These are phyloP conservation scores for Nasonia longicornis DNA, from an alignment of 1,140 invertebrate species.

Conservation along the genomic window DNA sequence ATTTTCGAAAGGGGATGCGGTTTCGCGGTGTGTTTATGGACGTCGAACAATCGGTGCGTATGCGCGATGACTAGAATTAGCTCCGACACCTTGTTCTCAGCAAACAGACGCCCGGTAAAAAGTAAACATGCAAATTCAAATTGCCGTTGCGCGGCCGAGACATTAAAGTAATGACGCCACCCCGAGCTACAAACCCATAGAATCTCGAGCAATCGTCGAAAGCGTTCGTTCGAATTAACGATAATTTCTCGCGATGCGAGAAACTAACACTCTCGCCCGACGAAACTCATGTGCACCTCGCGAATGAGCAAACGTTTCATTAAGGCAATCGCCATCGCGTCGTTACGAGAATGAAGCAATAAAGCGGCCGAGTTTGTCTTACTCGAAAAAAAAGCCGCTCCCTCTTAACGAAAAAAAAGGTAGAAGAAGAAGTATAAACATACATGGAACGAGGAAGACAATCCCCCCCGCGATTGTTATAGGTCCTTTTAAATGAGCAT, in stretches of 20 bases:
- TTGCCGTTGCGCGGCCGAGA: no score
- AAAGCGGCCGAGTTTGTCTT: conserved; percentile 22
- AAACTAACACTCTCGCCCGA: no score
- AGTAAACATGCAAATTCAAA: no score
- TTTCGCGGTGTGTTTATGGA: neutral
- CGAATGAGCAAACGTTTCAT: conserved; percentile 10
- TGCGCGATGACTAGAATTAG: no score
- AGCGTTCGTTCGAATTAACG: no score
- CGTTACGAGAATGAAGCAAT: conserved; percentile 28
- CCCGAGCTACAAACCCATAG: no score
- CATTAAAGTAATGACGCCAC: no score
- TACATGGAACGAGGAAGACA: conserved; percentile 18
- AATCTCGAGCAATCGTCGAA: no score
- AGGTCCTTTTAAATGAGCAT: conserved; percentile 38
- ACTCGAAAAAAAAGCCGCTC: neutral
- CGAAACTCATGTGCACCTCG: no score
- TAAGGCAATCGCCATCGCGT: neutral
- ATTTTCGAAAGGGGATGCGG: neutral
- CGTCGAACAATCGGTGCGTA: neutral
- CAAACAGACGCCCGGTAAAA: no score
- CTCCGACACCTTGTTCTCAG: no score
- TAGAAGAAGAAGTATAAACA: neutral
- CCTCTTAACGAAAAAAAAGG: neutral
- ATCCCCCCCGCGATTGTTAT: conserved; percentile 23
- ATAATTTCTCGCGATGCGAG: no score